These are phyloP conservation scores for Ellobius talpinus DNA, from an alignment of 2,113 vertebrate species.

Conservation along the genomic window DNA sequence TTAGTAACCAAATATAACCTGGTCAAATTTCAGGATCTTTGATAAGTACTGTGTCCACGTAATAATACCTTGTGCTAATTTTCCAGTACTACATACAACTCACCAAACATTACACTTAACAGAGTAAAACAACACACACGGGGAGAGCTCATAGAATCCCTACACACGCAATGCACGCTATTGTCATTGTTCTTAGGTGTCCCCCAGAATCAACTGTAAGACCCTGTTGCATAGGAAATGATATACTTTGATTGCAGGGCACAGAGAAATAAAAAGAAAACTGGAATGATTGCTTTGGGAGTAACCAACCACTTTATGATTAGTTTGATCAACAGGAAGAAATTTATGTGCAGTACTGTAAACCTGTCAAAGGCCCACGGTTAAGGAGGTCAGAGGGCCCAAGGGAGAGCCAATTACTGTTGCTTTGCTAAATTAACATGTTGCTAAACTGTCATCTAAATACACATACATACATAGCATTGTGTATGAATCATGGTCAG, in stretches of 20 bases:
- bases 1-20: background rate
- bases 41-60: constrained; percentile 3
- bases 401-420: background rate
- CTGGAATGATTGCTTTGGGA: background rate
- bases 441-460: no score
- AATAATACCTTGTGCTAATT: background rate
- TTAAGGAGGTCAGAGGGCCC: background rate
- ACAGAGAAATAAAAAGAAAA: background rate
- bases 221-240: background rate
- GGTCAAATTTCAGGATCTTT: background rate
- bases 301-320: background rate
- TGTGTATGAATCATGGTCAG: background rate
- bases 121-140: background rate
- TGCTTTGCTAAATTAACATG: background rate
- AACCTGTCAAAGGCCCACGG: background rate
- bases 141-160: background rate
- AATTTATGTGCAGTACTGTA: background rate
- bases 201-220: background rate
- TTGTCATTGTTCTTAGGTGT: background rate
- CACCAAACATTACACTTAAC: constrained; percentile 16
- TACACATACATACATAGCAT: background rate
- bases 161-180: no score
- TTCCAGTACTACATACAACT: constrained; percentile 6
- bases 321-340: background rate
- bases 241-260: no score